Base-by-base conservation (phyloP, 2,888 invertebrate genomes). In the Buathra laborator region DNA sequence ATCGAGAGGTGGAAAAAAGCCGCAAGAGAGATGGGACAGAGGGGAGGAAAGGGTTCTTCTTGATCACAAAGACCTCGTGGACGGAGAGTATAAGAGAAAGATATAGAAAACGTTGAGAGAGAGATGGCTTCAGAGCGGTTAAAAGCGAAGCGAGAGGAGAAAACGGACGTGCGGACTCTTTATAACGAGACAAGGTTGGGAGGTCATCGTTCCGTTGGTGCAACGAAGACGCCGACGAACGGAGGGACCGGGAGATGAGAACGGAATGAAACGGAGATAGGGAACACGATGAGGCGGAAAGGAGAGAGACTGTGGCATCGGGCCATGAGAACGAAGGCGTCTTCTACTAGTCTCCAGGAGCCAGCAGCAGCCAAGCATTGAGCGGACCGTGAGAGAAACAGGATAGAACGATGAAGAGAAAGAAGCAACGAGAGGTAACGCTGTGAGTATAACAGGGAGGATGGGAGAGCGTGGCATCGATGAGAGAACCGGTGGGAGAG, bases 141-240 rank as follows among this genome's bases (percentile, higher is more conserved):
- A 44, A 70, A 16, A 72, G 24, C 56, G 12, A 76, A 82, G 48
- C 62, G 68, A 53, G 86, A 85, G 77, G 84, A 66, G 78, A 81
- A 79, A 81, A 70, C 24, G 67, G 53, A 75, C 59, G 75, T 72
- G 83, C 75, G 84, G 87, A 86, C 86, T 88, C 86, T 88, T 71
- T 79, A 85, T 88, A 90, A 91, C 88, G 88, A 90, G 89, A 89
- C 89, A 90, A 90, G 89, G 90, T 90, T 90, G 90, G 89, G 86
- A 89, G 90, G 90, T 90, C 90, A 90, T 89, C 83, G 88, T 87
- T 86, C 81, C 85, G 75, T 84, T 85, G 81, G 89, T 72, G 87
- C 43, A 86, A 90, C 53, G 72, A 66, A 85, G 89, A 67, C 43
- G 48, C 68, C 71, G 72, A 71, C 2, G 74, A 16, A 4, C 32